Base-by-base conservation (phyloP, 1,140 invertebrate species). In the Amyelois transitella region DNA sequence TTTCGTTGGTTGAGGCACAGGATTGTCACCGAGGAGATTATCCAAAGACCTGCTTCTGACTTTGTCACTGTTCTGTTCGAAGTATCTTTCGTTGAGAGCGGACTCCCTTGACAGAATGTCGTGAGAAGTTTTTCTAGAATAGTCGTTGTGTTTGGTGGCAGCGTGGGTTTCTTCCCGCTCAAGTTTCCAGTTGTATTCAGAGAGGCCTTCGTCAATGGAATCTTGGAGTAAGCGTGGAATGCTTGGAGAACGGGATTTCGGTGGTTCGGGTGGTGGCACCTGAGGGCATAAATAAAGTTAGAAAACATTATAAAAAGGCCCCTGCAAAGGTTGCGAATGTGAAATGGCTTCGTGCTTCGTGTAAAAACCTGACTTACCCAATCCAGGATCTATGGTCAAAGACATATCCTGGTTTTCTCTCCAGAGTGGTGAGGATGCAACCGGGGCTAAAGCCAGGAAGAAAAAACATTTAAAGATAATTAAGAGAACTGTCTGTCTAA, bases 41-140 rank as follows among this genome's bases (percentile, higher is more conserved):
- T 96, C 95, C 21, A 97, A 82, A 53, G 94, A 95, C 69, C 95
- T 90, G 55, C 94, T 96, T 5, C 95, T 90, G 21, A 92, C 91
- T 83, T 95, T 95, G 56, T 95, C 93, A 6, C 90, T 90, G 43
- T 69, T 76, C 51, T 92, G 92, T 51, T 96, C 95, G 66, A 97
- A 97, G 80, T 97, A 97, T 62, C 96, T 89, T 59, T 96, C 95
- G 75, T 97, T 97, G 0, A 97, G 81, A 0, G 95, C 96, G 0
- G 95, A 96, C 69, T 94, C 94, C 44, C 95, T 88, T 0, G 96
- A 97, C 0, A 97, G 85, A 19, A 92, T 90, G 64, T 95, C 94
- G 65, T 94, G 92, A 0, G 94, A 95, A 53, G 91, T 91, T 64
- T 94, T 94, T 63, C 94, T 90, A 38, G 81, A 85, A 60, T 87